These are phyloP conservation scores for Leucophenga varia DNA, from an alignment of 1,140 invertebrate genomes.

Conservation along the genomic window DNA sequence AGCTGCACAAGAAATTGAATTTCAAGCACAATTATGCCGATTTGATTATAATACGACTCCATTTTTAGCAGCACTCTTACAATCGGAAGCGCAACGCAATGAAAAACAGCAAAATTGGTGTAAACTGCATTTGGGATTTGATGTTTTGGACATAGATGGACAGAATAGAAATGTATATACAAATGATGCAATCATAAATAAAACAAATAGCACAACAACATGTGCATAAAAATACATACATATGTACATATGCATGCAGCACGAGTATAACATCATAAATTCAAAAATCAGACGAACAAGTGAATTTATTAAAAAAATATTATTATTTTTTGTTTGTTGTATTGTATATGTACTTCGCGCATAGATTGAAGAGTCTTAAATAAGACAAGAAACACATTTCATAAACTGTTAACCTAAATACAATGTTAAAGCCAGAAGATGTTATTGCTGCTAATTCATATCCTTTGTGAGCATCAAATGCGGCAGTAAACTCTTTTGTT, in stretches of 20 bases:
- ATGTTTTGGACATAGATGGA: conserved; percentile 21
- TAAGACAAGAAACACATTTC: no score
- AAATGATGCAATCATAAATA: neutral
- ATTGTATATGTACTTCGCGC: no score
- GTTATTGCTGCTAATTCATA: no score
- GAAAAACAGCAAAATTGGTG: conserved; percentile 46
- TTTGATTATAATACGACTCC: conserved; percentile 35
- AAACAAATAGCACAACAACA: neutral
- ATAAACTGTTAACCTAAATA: no score
- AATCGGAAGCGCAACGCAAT: conserved; percentile 30
- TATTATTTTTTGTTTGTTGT: no score
- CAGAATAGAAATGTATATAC: neutral
- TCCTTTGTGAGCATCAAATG: no score
- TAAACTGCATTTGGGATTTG: conserved; percentile 44
- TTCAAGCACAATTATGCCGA: conserved; percentile 27
- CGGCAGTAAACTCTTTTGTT: no score
- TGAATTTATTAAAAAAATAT: no score
- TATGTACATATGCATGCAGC: neutral
- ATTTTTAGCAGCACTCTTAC: conserved; percentile 41
- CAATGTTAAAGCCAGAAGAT: no score
- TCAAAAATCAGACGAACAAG: no score
- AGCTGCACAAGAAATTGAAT: conserved; percentile 16
- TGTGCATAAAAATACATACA: conserved; percentile 1
- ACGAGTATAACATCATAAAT: no score
- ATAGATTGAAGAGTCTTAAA: no score